Percentiles rank a stretch among this genome's conserved stretches.
These are phyloP conservation scores for Bombus balteatus DNA, from an alignment of 1,140 invertebrate genomes.

Conservation along the genomic window DNA sequence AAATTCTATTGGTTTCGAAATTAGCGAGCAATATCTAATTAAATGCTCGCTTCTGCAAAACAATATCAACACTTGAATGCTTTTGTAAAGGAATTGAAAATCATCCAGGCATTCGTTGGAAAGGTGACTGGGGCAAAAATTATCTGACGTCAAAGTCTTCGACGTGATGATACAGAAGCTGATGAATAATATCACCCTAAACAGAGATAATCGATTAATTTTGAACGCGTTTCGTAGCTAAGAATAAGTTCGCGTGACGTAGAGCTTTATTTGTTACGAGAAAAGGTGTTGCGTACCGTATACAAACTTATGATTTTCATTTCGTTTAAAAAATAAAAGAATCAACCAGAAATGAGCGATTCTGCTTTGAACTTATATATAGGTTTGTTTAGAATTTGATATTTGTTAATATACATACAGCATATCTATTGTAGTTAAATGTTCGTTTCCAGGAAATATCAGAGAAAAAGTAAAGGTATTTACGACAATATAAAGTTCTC, in stretches of 20 bases:
- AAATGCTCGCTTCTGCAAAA: not conserved
- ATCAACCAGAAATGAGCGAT: not conserved
- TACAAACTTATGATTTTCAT: not conserved
- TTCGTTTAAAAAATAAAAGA: not conserved
- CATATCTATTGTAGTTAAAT: not conserved
- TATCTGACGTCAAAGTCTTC: not conserved
- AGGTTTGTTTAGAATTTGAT: not conserved
- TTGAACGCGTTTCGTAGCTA: not conserved
- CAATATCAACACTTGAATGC: not conserved
- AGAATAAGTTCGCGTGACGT: not conserved
- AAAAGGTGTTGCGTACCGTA: not conserved
- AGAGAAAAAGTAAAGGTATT: constrained; percentile 15
- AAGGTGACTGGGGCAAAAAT: not conserved
- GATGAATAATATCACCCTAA: constrained; percentile 7
- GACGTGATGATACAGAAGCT: not conserved
- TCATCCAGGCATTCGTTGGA: not conserved
- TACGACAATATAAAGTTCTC: not conserved
- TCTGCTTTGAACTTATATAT: constrained; percentile 10
- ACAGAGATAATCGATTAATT: constrained; percentile 14
- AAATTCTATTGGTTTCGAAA: not conserved
- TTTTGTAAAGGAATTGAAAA: not conserved
- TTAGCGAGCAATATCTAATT: not conserved
- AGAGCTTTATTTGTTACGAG: not conserved
- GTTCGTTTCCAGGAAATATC: constrained; percentile 5
- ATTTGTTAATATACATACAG: not conserved